Base-by-base conservation (phyloP, 2,888 invertebrate species). In the Hermaeophaga mercurialis region DNA sequence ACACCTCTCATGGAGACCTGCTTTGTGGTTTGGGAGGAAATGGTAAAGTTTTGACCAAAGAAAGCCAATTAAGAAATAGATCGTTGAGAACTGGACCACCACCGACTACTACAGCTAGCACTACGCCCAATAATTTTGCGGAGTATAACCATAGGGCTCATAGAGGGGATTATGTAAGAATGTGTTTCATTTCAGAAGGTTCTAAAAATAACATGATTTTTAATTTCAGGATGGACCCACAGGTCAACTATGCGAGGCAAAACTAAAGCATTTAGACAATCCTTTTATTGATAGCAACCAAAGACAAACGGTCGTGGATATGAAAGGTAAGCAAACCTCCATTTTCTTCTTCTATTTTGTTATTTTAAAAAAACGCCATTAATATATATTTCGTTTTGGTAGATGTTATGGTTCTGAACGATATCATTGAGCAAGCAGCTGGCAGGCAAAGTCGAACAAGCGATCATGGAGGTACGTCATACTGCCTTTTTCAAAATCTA, bases 331-430 rank as follows among this genome's bases (percentile, higher is more conserved):
- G 38, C 26, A 5, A 22, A 22, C 6, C 6, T 5, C 6, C 22
- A 5, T 5, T 22, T 5, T 22, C 6, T 22, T 3, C 3, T 5
- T 3, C 6, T 3, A 6, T 5, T 22, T 5, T 5, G 22, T 22
- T 6, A 22, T 22, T 22, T 22, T 7, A 11, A 1, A 31, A 53
- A 33, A 24, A 52, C 12, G n/a, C n/a, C n/a, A n/a, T n/a, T n/a
- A n/a, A n/a, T 41, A 52, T 52, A 49, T 15, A 36, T 14, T 49
- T 79, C 46, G 62, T 53, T 79, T 83, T 49, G 82, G 36, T 44
- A 96, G 96, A 97, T 84, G 95, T 96, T 62, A 94, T 96, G 94
- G 96, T 96, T 70, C 82, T 96, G 72, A 96, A 94, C 77, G 95
- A 96, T 78, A 94, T 97, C 73, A 94, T 96, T 70, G 95, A 96